phyloP scores from a whole-genome alignment of 2,113 vertebrate species.

The Recurvirostra avosetta region DNA sequence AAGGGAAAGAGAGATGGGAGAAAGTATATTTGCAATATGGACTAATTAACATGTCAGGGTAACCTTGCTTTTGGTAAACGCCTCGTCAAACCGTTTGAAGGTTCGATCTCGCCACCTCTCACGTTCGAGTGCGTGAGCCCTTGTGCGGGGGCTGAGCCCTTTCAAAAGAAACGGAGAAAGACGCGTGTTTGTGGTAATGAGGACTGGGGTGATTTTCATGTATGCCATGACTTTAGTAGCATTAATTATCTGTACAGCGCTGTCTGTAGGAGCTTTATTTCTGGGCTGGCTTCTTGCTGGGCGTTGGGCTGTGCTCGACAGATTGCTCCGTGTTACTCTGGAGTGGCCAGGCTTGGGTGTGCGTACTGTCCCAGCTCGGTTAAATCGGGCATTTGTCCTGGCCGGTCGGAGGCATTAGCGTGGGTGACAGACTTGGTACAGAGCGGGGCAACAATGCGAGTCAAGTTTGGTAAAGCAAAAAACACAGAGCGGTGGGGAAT shows the following conservation, averaged over 20 bases:
- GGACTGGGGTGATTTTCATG: neutral
- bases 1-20: neutral
- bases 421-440: neutral
- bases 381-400: neutral
- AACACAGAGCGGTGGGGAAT: neutral
- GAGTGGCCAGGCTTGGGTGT: neutral
- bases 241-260: neutral
- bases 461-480: neutral
- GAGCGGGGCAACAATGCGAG: neutral
- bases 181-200: neutral
- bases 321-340: neutral
- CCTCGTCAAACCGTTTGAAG: neutral
- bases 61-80: neutral
- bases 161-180: neutral
- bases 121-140: fast-evolving
- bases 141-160: neutral
- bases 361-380: neutral
- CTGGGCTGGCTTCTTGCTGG: neutral
- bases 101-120: neutral
- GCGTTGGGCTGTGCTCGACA: fast-evolving
- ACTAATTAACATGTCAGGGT: neutral
- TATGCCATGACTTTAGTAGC: neutral
- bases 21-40: neutral
- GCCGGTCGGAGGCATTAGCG: neutral
- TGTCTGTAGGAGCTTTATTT: fast-evolving